These are phyloP conservation scores for Oophaga sylvatica DNA, from an alignment of 2,797 vertebrate genomes.

Conservation along the genomic window DNA sequence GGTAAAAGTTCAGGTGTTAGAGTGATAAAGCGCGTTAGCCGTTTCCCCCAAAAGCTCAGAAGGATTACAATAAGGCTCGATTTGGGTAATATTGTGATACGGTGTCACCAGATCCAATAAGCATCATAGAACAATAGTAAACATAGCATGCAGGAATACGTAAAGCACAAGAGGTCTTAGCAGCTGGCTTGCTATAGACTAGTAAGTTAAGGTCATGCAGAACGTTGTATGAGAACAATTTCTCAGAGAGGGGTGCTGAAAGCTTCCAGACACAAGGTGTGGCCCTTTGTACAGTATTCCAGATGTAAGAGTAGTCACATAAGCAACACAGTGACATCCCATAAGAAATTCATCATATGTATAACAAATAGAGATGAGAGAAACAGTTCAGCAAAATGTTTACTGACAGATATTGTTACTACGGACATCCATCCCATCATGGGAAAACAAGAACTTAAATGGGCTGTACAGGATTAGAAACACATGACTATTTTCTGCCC, in stretches of 20 bases:
- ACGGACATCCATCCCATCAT: not conserved
- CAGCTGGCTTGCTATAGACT: slow-evolving; percentile 35
- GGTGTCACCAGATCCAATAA: slow-evolving; percentile 29
- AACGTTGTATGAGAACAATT: slow-evolving; percentile 30
- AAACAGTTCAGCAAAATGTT: slow-evolving; percentile 5
- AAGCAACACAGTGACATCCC: not conserved
- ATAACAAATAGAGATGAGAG: not conserved
- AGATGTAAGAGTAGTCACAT: slow-evolving; percentile 17
- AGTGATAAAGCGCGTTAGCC: slow-evolving; percentile 20
- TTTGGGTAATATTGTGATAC: slow-evolving; percentile 26
- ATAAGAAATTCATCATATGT: not conserved
- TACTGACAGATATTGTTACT: slow-evolving; percentile 1
- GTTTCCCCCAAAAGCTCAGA: not conserved
- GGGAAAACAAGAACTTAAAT: not conserved
- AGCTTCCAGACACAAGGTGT: slow-evolving; percentile 50
- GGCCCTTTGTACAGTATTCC: slow-evolving; percentile 48
- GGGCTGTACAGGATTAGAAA: not conserved
- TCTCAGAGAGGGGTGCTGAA: slow-evolving; percentile 27
- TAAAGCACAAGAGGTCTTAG: slow-evolving; percentile 41
- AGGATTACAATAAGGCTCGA: not conserved
- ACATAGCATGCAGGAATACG: slow-evolving; percentile 2
- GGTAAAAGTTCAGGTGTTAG: slow-evolving; percentile 51
- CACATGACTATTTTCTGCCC: not conserved
- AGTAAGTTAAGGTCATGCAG: slow-evolving; percentile 44
- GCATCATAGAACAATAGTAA: slow-evolving; percentile 32